phyloP scores from a whole-genome alignment of 1,140 invertebrate species.

The Camponotus pennsylvanicus region DNA sequence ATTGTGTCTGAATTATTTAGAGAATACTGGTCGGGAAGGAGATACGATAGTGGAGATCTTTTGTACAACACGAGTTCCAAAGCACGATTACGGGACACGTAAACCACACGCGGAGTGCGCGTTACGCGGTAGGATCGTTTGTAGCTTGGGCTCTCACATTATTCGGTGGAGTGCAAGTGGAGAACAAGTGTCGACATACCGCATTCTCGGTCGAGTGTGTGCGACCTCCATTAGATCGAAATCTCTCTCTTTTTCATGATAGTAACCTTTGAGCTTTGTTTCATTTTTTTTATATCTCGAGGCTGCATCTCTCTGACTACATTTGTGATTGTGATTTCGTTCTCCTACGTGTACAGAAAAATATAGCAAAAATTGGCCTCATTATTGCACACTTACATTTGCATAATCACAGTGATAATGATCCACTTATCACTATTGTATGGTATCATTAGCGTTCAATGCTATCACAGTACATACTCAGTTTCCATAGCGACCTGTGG shows the following conservation, averaged over 20 bases:
- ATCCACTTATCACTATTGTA: not conserved
- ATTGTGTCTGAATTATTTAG: not conserved
- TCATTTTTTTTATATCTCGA: not conserved
- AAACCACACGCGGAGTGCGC: slow-evolving; percentile 8
- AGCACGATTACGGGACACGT: slow-evolving; percentile 34
- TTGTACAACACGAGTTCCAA: not conserved
- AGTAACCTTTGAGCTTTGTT: not conserved
- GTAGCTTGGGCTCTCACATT: slow-evolving; percentile 25
- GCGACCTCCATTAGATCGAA: slow-evolving; percentile 37
- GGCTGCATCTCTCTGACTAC: not conserved
- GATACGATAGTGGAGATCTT: not conserved
- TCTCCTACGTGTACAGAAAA: not conserved
- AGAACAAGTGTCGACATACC: slow-evolving; percentile 48
- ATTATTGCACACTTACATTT: not conserved
- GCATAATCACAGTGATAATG: not conserved
- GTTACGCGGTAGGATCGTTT: slow-evolving; percentile 5
- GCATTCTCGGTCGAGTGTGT: slow-evolving; percentile 4
- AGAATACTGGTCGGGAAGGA: not conserved
- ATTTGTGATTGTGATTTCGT: not conserved
- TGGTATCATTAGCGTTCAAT: slow-evolving; percentile 30
- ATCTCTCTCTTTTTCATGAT: not conserved
- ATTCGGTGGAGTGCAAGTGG: slow-evolving; percentile 38
- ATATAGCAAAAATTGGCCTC: not conserved
- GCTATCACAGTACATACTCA: slow-evolving; percentile 10
- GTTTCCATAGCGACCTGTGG: slow-evolving; percentile 47